Evolutionary conservation across 2,888 invertebrate genomes (phyloP).

Genomic region (Hyalella azteca): DNA sequence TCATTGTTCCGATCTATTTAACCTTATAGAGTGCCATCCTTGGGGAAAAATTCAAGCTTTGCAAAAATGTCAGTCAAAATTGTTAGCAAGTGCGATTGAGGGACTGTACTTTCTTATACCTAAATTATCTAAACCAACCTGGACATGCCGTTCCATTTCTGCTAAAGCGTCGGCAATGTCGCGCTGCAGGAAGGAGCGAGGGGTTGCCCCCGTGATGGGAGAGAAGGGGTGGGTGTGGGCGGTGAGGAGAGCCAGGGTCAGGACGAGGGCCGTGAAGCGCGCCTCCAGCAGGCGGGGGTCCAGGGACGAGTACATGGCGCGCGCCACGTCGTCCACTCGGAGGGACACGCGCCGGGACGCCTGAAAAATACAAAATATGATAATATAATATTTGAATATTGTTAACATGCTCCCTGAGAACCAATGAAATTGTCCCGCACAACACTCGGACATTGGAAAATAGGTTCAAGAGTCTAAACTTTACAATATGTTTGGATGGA

Average conservation of each 20-base stretch:
- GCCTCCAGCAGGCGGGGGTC: slow-evolving; percentile 74
- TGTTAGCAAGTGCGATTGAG: too few relatives aligned
- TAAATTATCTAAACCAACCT: slow-evolving; percentile 63
- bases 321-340: slow-evolving; percentile 74
- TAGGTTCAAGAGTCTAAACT: too few relatives aligned
- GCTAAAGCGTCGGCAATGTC: slow-evolving; percentile 72
- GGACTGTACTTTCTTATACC: neutral
- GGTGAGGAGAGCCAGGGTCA: slow-evolving; percentile 73
- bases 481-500: too few relatives aligned
- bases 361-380: too few relatives aligned
- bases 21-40: too few relatives aligned
- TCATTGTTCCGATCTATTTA: too few relatives aligned
- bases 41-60: too few relatives aligned
- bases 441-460: too few relatives aligned
- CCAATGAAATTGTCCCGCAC: too few relatives aligned
- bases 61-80: too few relatives aligned
- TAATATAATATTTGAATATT: too few relatives aligned
- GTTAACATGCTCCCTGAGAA: too few relatives aligned
- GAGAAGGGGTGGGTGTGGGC: slow-evolving; percentile 72
- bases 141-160: slow-evolving; percentile 72
- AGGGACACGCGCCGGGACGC: slow-evolving; percentile 72
- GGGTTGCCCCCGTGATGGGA: slow-evolving; percentile 69
- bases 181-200: slow-evolving; percentile 62
- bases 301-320: slow-evolving; percentile 75
- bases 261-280: slow-evolving; percentile 71